A percentile compares a stretch with the other conserved stretches of the same genome.
Conservation (phyloP, 2,888 invertebrate genomes). For the Tipula lateralis region DNA sequence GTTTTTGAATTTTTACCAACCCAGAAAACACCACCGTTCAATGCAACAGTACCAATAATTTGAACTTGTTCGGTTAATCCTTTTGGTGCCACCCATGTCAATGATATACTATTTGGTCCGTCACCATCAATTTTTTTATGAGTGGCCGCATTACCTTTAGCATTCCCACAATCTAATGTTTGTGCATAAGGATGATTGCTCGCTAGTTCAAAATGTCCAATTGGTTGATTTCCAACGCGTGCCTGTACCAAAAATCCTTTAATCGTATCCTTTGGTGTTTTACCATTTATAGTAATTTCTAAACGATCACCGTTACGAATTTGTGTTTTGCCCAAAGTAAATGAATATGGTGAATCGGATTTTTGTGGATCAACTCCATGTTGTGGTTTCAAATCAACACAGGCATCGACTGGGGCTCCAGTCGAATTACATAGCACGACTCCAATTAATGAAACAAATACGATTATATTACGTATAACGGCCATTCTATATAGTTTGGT, state of each 20-base stretch:
- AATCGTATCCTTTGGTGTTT: conserved; percentile 51
- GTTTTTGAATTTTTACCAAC: conserved; percentile 56
- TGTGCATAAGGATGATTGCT: conserved; percentile 36
- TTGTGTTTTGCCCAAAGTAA: conserved; percentile 48
- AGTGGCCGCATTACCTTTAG: conserved; percentile 55
- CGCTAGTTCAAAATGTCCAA: conserved; percentile 59
- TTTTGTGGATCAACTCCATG: conserved; percentile 59
- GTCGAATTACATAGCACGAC: conserved; percentile 51
- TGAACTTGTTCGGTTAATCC: conserved; percentile 57
- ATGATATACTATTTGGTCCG: conserved; percentile 53
- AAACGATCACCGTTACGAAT: conserved; percentile 44
- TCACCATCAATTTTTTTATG: conserved; percentile 61
- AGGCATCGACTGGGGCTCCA: conserved; percentile 61
- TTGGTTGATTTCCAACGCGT: conserved; percentile 55
- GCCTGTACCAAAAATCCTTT: conserved; percentile 65
- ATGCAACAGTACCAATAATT: conserved; percentile 65
- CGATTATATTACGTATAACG: background rate
- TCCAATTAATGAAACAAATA: background rate
- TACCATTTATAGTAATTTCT: conserved; percentile 34
- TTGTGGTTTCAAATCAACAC: conserved; percentile 63
- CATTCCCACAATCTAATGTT: conserved; percentile 30
- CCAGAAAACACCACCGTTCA: conserved; percentile 68
- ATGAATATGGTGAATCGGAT: conserved; percentile 56
- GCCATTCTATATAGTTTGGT: background rate
- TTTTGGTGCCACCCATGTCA: conserved; percentile 63